A percentile compares a stretch with the other conserved stretches of the same genome.
Conservation (phyloP, 2,113 vertebrate genomes). For the Ceyx melanurus region DNA sequence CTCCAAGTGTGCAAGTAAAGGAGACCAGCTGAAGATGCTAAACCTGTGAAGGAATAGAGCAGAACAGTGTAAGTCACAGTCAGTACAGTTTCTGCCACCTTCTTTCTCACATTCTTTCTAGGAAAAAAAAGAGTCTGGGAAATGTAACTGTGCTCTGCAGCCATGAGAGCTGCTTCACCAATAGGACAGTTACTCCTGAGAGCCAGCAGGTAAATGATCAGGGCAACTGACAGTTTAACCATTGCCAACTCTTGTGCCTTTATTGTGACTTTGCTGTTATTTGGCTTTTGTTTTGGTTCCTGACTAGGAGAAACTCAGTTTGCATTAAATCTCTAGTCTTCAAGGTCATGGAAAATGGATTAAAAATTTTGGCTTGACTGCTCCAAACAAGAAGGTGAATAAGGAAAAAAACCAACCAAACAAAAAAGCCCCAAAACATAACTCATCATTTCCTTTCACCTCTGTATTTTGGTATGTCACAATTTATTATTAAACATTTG, state of each 20-base stretch:
- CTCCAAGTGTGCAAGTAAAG: conserved; percentile 73
- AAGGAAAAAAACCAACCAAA: not conserved
- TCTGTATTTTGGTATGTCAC: not conserved
- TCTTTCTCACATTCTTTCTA: not conserved
- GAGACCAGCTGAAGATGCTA: conserved; percentile 64
- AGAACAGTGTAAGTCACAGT: not conserved
- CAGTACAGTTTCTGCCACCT: not conserved
- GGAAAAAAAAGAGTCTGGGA: not conserved
- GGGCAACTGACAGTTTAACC: not conserved
- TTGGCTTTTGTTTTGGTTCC: not conserved
- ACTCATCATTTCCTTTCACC: not conserved
- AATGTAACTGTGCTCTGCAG: not conserved
- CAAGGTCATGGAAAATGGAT: not conserved
- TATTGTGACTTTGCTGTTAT: not conserved
- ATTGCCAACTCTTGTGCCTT: not conserved
- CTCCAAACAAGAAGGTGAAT: not conserved
- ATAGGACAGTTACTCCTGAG: not conserved
- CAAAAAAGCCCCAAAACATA: not conserved
- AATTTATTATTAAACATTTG: not conserved
- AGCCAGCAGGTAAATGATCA: not conserved
- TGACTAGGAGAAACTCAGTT: not conserved
- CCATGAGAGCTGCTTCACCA: not conserved
- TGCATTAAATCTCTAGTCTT: not conserved
- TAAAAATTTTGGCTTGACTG: not conserved
- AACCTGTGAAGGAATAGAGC: conserved; percentile 57